A percentile compares a stretch with the other conserved stretches of the same genome.
These are phyloP conservation scores for Sciurus niger DNA, from an alignment of 2,113 vertebrate genomes.

Conservation along the genomic window DNA sequence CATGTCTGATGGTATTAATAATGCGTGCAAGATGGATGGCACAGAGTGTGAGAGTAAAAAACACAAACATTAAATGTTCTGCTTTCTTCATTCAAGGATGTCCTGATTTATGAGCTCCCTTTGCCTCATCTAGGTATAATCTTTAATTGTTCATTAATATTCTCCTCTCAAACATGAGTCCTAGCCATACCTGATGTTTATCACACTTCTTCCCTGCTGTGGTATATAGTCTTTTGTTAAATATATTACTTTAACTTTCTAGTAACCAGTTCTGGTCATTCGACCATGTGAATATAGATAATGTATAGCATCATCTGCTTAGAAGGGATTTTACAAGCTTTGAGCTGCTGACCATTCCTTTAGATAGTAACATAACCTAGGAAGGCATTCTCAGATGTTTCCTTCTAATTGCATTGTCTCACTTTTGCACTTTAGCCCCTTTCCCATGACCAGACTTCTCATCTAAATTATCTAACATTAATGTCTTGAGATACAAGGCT, in stretches of 20 bases:
- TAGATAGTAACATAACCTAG: not conserved
- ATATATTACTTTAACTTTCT: slow-evolving; percentile 9
- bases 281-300: not conserved
- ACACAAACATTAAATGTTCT: slow-evolving; percentile 2
- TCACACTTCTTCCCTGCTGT: not conserved
- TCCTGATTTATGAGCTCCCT: slow-evolving; percentile 56
- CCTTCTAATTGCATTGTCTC: not conserved
- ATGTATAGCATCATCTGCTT: not conserved
- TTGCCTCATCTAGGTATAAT: not conserved
- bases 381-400: not conserved
- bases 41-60: not conserved
- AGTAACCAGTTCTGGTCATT: not conserved
- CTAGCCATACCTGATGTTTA: not conserved
- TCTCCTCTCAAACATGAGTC: slow-evolving; percentile 31
- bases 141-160: slow-evolving; percentile 66
- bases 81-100: slow-evolving; percentile 50
- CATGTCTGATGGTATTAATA: slow-evolving; percentile 54
- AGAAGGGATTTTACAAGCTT: slow-evolving; percentile 3
- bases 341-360: slow-evolving; percentile 3
- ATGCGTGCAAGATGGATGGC: slow-evolving; percentile 37
- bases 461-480: slow-evolving; percentile 21
- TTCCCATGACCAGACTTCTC: not conserved
- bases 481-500: not conserved
- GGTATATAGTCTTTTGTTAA: not conserved
- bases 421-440: not conserved